Evolutionary conservation across 37 sponge, comb jelly and placozoan genomes (phyloP), one percentile per base, ranked within the genome.

Genomic region (Theonella swinhoei): DNA sequence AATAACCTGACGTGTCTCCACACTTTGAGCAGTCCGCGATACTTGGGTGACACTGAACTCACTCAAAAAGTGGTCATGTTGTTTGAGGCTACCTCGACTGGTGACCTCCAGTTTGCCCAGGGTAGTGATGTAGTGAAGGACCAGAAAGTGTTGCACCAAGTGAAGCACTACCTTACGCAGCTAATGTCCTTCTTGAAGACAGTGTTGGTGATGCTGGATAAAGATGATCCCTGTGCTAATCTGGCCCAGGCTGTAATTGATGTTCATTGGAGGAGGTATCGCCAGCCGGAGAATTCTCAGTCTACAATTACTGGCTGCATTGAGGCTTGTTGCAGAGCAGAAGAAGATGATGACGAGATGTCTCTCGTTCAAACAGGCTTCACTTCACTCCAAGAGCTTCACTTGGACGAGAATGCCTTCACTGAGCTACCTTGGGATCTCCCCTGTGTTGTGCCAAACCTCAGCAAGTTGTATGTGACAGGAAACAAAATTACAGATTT

Each of bases 371-470:
- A 75, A 30, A 32, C 26, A 17, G 24, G 4, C 0, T 83, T 26
- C 0, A 2, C 74, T 62, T 47, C 54, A 17, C 61, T 93, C 59
- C 69, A 74, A 26, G 19, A 74, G 11, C 80, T 95, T 26, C 85
- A 95, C 33, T 68, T 95, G 9, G 86, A 92, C 19, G 41, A 80
- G 47, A 95, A 95, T 76, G 26, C 38, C 20, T 91, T 95, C 69
- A 68, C 42, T 14, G 42, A 62, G 33, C 1, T 95, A 24, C 95
- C 95, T 0, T 80, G 77, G 77, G 87, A 88, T 41, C 79, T 95
- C 23, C 77, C 87, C 35, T 95, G 95, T 59, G 39, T 95, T 9
- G 89, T 87, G 3, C 93, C 95, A 43, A 40, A 85, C 33, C 95
- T 95, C 19, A 26, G 80, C 38, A 79, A 82, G 70, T 54, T 95